Evolutionary conservation across 2,113 vertebrate genomes (phyloP).

Genomic region (Paratilapia polleni): DNA sequence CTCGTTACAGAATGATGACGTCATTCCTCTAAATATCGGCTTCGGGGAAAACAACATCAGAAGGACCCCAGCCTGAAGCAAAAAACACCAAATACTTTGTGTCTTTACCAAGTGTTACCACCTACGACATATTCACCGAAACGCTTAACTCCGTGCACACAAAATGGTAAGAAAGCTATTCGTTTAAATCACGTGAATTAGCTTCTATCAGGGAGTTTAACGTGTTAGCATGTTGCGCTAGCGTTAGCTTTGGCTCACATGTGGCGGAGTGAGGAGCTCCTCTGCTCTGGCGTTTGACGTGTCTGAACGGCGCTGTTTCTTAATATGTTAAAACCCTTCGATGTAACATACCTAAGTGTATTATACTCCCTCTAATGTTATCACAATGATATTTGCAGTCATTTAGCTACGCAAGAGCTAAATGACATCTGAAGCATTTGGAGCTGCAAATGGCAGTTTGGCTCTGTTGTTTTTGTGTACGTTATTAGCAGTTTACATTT

Average conservation of each 20-base stretch:
- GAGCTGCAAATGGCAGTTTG: no score
- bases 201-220: neutral
- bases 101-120: neutral
- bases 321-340: neutral
- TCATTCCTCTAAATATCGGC: slow-evolving; percentile 74
- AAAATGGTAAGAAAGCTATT: slow-evolving; percentile 75
- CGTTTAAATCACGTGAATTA: rapidly evolving
- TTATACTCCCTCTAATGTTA: neutral
- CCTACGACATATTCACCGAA: neutral
- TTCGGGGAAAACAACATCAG: slow-evolving; percentile 71
- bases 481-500: neutral
- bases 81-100: neutral
- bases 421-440: no score
- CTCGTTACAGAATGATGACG: neutral
- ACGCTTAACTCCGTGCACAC: slow-evolving; percentile 19
- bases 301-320: neutral
- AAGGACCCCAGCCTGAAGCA: slow-evolving; percentile 51
- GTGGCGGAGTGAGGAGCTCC: slow-evolving; percentile 21
- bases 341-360: neutral
- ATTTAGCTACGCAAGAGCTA: neutral
- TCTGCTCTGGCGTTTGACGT: neutral
- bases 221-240: slow-evolving; percentile 46
- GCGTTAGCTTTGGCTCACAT: slow-evolving; percentile 59
- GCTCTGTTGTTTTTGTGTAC: neutral
- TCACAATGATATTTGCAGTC: neutral